Evolutionary conservation across 92 coral and sea anemone genomes (phyloP), one percentile per base, ranked within the genome.

Genomic region (Umimayanthus chanpuru): DNA sequence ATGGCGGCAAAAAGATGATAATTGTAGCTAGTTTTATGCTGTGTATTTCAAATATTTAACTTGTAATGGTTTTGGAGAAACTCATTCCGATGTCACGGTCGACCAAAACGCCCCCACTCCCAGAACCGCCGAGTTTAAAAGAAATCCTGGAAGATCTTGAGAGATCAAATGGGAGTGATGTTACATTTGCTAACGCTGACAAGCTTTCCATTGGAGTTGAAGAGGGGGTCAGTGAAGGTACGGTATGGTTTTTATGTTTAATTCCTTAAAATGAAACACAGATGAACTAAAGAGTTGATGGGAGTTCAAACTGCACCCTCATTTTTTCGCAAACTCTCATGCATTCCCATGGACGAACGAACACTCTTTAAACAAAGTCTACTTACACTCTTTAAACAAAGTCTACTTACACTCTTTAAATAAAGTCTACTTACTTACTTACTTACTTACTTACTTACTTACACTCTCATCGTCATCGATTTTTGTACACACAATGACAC

Each of bases 101-200:
- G 29, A 36, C 36, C 10, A 81, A 81, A 32, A 18, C 85, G 4
- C 21, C 32, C 20, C 38, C 55, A 30, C 49, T 44, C 6, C 85
- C 85, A 64, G 65, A 39, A 58, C 85, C 85, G 41, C 85, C 85
- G 75, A 81, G 58, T 40, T 81, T 81, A 65, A 81, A 81, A 39
- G 85, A 81, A 81, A 81, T 81, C 75, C 74, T 40, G 18, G 85
- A 65, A 81, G 85, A 81, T 39, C 85, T 81, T 21, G 75, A 81
- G 56, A 81, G 55, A 64, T 53, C 85, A 10, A 81, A 4, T 28
- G 73, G 30, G 38, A 4, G 55, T 18, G 85, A 81, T 67, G 56
- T 32, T n/a, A 43, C 39, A 20, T 81, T 81, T 81, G 23, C 21
- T 12, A 81, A 81, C 56, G 32, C 74, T 11, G 55, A 36, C 72